These are phyloP conservation scores for Notodromas monacha DNA, from an alignment of 2,888 invertebrate genomes.

Conservation along the genomic window DNA sequence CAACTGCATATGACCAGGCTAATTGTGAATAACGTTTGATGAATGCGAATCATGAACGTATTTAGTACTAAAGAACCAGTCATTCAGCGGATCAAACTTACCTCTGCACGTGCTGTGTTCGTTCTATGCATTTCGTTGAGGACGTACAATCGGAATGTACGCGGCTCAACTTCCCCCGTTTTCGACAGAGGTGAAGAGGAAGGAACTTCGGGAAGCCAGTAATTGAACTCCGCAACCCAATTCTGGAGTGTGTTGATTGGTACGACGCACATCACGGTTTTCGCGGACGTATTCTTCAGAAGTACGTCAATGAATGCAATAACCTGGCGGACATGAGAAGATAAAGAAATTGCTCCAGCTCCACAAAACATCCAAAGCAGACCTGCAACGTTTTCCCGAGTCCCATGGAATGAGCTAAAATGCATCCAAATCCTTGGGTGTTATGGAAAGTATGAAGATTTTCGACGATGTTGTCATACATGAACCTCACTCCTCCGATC, in stretches of 20 bases:
- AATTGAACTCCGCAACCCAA: constrained; percentile 86
- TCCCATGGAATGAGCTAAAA: constrained; percentile 95
- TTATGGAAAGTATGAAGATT: constrained; percentile 54
- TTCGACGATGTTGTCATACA: constrained; percentile 89
- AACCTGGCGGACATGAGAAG: no score
- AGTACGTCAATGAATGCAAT: constrained; percentile 89
- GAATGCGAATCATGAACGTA: no score
- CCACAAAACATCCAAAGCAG: no score
- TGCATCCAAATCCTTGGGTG: constrained; percentile 73
- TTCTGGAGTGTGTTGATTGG: constrained; percentile 95
- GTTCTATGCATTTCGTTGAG: constrained; percentile 82
- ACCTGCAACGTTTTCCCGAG: constrained; percentile 79
- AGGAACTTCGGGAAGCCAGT: constrained; percentile 43
- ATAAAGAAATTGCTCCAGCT: no score
- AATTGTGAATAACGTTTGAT: no score
- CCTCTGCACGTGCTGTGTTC: constrained; percentile 48
- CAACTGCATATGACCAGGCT: no score
- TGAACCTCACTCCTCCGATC: constrained; percentile 72
- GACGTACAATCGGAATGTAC: constrained; percentile 57
- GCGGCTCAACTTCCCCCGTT: constrained; percentile 32
- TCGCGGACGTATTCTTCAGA: constrained; percentile 52
- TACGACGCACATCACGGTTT: constrained; percentile 74
- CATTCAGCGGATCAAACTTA: constrained; percentile 19
- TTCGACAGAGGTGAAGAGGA: neutral
- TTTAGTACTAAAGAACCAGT: no score